Conservation (phyloP, 2,113 vertebrate genomes). For the Panthera tigris region DNA sequence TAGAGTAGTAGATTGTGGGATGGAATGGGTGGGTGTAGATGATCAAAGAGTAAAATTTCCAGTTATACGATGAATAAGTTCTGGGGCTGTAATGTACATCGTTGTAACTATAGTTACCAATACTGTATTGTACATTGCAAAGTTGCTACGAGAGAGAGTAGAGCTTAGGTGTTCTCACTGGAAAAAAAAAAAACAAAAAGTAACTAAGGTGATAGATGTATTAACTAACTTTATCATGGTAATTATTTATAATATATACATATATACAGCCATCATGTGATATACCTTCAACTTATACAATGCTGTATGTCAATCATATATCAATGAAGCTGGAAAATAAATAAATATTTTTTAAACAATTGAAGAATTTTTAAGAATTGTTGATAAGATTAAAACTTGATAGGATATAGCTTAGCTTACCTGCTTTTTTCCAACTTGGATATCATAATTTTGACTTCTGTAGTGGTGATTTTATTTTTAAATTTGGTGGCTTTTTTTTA, state of each 20-base stretch:
- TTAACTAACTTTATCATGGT: background rate
- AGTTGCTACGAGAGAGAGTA: background rate
- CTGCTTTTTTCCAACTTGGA: background rate
- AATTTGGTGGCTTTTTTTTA: background rate
- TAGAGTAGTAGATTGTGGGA: background rate
- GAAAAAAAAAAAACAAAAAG: background rate
- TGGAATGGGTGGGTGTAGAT: background rate
- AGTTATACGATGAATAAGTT: background rate
- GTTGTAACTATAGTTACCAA: background rate
- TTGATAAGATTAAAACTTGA: background rate
- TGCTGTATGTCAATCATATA: background rate
- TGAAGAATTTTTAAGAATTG: background rate
- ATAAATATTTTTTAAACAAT: background rate
- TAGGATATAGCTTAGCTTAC: background rate
- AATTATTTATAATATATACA: background rate
- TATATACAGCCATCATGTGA: background rate
- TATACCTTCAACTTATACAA: background rate
- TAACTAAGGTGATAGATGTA: background rate
- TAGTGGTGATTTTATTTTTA: background rate
- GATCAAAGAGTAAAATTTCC: background rate
- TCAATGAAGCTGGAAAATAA: background rate
- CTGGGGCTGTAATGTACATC: background rate
- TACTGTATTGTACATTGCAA: background rate
- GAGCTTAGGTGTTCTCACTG: background rate
- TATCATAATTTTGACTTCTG: background rate